Conservation (phyloP, 2,113 vertebrate genomes). For the Lophius piscatorius region DNA sequence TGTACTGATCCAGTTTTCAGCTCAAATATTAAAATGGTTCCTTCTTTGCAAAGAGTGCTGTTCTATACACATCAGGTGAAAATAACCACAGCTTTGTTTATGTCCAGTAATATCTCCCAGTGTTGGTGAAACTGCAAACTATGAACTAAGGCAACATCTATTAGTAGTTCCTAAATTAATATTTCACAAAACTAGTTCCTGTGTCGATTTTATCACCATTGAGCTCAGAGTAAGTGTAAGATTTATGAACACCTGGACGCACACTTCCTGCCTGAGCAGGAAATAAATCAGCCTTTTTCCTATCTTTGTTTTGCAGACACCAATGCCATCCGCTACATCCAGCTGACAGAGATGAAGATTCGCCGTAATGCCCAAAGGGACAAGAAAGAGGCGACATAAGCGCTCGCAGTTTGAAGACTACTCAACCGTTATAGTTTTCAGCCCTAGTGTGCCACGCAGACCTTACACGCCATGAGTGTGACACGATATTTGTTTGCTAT, state of each 20-base stretch:
- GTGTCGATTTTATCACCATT: no score
- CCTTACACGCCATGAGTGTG: slow-evolving; percentile 44
- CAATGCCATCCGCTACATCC: slow-evolving; percentile 97
- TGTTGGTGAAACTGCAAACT: no score
- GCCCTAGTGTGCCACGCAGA: slow-evolving; percentile 59
- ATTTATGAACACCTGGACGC: slow-evolving; percentile 31
- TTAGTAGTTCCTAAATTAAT: no score
- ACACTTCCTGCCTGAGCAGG: slow-evolving; percentile 28
- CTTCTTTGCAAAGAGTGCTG: no score
- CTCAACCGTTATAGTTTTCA: slow-evolving; percentile 45
- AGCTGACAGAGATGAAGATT: slow-evolving; percentile 99
- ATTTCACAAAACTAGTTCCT: no score
- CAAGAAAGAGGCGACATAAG: slow-evolving; percentile 91
- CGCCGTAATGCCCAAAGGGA: slow-evolving; percentile 93
- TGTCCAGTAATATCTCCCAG: no score
- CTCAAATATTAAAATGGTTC: no score
- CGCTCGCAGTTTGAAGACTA: slow-evolving; percentile 22
- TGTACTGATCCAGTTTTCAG: no score
- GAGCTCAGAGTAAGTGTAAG: no score
- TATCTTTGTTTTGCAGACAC: slow-evolving; percentile 86
- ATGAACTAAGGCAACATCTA: no score
- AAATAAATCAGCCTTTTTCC: slow-evolving; percentile 54
- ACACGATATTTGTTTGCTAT: slow-evolving; percentile 54
- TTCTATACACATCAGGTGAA: no score
- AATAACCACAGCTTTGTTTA: no score